phyloP scores from a whole-genome alignment of 2,113 vertebrate genomes.

The Microcebus lehilahytsara region DNA sequence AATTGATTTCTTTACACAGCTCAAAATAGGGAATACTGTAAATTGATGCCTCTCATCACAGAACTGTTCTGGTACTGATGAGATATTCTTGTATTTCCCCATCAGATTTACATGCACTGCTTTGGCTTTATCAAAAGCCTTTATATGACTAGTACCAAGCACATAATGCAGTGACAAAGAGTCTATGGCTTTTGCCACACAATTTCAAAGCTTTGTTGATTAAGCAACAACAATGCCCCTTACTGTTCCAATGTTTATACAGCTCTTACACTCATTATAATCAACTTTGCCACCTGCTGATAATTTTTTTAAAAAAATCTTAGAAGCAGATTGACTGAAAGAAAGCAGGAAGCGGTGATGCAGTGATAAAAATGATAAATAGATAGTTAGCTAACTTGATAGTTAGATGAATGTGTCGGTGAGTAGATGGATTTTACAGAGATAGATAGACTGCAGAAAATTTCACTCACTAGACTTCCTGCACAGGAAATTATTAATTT shows the following conservation, averaged over 20 bases:
- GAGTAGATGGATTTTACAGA: background rate
- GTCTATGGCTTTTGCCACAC: background rate
- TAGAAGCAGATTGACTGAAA: background rate
- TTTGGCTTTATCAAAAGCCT: background rate
- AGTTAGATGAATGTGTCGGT: background rate
- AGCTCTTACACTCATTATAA: background rate
- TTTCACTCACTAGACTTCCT: background rate
- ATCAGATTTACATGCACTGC: background rate
- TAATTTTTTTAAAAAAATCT: background rate
- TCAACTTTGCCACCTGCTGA: background rate
- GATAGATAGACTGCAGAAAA: background rate
- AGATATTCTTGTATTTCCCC: constrained; percentile 40
- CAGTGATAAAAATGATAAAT: background rate
- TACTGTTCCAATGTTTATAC: background rate
- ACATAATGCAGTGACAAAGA: background rate
- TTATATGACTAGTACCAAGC: background rate
- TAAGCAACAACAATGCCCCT: background rate
- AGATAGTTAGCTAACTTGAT: background rate
- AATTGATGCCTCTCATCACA: constrained; percentile 40
- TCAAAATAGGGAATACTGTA: constrained; percentile 37
- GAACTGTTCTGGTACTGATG: constrained; percentile 41
- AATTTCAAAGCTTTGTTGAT: background rate
- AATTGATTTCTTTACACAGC: constrained; percentile 42
- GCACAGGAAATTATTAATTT: background rate
- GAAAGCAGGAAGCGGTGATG: background rate